These are phyloP conservation scores for Drosophila mettleri DNA, from an alignment of 2,888 invertebrate genomes.

Conservation along the genomic window DNA sequence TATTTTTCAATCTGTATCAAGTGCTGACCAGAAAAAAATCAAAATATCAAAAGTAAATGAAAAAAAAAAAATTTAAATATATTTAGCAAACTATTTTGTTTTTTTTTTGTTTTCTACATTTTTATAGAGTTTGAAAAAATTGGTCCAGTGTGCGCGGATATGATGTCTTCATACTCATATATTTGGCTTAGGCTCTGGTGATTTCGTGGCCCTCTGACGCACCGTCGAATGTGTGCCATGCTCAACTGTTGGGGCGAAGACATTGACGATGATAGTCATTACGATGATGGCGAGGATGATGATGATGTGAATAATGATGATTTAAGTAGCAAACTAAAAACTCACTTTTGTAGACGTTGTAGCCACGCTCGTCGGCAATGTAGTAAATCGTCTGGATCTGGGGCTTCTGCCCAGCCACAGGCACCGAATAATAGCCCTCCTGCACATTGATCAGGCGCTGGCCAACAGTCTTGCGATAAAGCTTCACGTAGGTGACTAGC, in stretches of 20 bases:
- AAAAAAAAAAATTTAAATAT: not conserved
- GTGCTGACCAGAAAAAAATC: not conserved
- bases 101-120: not conserved
- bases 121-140: conserved; percentile 3
- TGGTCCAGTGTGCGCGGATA: conserved; percentile 39
- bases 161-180: conserved; percentile 23
- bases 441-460: conserved; percentile 70
- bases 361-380: conserved; percentile 77
- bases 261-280: conserved; percentile 3
- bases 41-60: not conserved
- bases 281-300: conserved; percentile 19
- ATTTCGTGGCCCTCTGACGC: conserved; percentile 41
- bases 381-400: conserved; percentile 72
- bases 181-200: conserved; percentile 27
- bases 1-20: too few relatives aligned
- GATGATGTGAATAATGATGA: conserved; percentile 21
- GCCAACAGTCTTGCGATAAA: conserved; percentile 65
- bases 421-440: conserved; percentile 77
- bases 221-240: conserved; percentile 45
- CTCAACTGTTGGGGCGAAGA: conserved; percentile 52
- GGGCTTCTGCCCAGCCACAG: conserved; percentile 52
- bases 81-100: not conserved
- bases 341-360: conserved; percentile 70
- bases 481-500: conserved; percentile 74
- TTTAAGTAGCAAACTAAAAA: conserved; percentile 43